Base-by-base conservation (phyloP, 2,797 vertebrate species). In the Cheirogaleus major region DNA sequence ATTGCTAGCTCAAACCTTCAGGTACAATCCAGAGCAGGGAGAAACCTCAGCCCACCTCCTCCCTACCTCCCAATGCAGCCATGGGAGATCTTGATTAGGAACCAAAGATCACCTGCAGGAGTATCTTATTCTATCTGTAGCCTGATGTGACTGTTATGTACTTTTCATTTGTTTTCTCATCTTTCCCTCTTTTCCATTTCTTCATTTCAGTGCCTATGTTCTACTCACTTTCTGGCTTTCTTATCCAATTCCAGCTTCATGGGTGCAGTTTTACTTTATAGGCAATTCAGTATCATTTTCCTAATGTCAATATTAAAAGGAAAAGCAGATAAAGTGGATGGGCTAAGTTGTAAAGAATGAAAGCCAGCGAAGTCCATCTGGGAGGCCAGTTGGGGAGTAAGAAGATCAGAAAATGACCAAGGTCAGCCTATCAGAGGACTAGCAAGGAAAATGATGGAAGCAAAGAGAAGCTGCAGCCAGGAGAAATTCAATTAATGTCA, bases 211-310 rank as follows among this genome's bases (percentile, higher is more conserved):
- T 76, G 41, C 38, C 43, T 22, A 2, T 15, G 18, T 88, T 95
- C 94, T 75, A n/a, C 80, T 95, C 88, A 38, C 25, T 70, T 80
- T 81, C 59, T 55, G 67, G 59, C 25, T 69, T 80, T 81, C 59
- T 50, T 67, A 65, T 94, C 85, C 91, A 70, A 7, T 83, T 90
- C 45, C 90, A 89, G 43, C 61, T 69, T 88, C 32, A 59, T 5
- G 35, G 86, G 14, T 73, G 25, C 76, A 82, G 72, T 83, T 63
- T 69, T 73, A 52, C 65, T 96, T 92, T 27, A 4, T 30, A 65
- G 76, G 83, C 89, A 92, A 84, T 93, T 95, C 30, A 13, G 78
- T 89, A 67, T 85, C 94, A 88, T 97, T 97, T 97, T 89, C 96
- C 95, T 95, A 95, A 92, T 73, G 95, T 55, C 65, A 72, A 20